Base-by-base conservation (phyloP, 2,888 invertebrate species). In the Eucera pruinosa region DNA sequence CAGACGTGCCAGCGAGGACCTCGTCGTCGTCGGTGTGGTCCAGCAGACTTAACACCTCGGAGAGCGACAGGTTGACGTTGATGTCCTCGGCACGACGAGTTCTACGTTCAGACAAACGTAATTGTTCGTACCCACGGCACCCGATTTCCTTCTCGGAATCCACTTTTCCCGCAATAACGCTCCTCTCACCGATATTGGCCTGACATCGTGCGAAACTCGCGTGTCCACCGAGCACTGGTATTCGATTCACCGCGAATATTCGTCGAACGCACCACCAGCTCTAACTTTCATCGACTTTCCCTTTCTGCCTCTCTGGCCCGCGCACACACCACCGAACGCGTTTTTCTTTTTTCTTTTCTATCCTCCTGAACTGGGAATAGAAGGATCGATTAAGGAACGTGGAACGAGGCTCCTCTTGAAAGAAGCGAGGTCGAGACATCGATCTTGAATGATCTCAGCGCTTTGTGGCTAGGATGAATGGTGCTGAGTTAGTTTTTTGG, bases 1-100 rank as follows among this genome's bases (percentile, higher is more conserved):
- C 86, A 48, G 89, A 87, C 61, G 86, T 86, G 73, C 86, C 88
- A 64, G 84, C 82, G 39, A 85, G 83, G 67, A 86, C 84, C 82
- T 89, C 87, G 85, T 90, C 88, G 83, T 89, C 88, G 83, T 88
- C 88, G 71, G 87, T 86, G 78, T 87, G 88, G 80, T 86, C 87
- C 82, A 89, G 79, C 66, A 90, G 81, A 73, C 87, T 87, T 58
- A 89, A 86, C 39, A 88, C 86, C 76, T 88, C 89, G 70, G 87
- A 84, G 65, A 88, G 85, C 84, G 89, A 87, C 89, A 89, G 89
- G 76, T 86, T 88, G 86, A 80, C 82, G 62, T 60, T 47, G 50
- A 48, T 55, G 3, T 52, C 43, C 68, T 72, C 68, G 43, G 73
- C 66, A 27, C 47, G 45, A 36, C 65, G 57, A 64, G 64, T 18